phyloP scores from a whole-genome alignment of 2,113 vertebrate species.

The Zootoca vivipara region DNA sequence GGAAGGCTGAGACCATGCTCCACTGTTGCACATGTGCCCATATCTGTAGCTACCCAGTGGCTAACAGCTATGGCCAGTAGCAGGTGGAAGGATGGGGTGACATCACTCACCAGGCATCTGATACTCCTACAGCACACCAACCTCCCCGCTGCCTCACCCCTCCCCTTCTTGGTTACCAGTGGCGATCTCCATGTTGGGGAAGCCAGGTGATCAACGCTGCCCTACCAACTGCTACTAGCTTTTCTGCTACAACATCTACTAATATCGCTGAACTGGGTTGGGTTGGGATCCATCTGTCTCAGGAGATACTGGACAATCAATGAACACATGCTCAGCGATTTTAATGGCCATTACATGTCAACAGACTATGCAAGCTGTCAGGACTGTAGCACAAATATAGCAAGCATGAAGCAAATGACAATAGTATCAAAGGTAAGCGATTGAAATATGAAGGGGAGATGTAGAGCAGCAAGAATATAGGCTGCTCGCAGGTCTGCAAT shows the following conservation, averaged over 20 bases:
- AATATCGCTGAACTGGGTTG: neutral
- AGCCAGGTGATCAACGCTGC: too few species aligned
- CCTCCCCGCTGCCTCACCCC: too few species aligned
- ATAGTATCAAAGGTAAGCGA: neutral
- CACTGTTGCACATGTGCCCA: neutral
- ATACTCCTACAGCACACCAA: too few species aligned
- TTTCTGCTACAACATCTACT: neutral
- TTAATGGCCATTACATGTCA: neutral
- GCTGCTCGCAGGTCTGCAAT: neutral
- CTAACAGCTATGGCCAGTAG: too few species aligned
- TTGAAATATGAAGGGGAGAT: neutral
- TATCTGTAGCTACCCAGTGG: neutral
- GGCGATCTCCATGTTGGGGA: too few species aligned
- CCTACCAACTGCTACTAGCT: too few species aligned
- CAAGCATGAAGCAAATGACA: neutral
- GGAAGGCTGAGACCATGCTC: neutral
- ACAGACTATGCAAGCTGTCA: neutral
- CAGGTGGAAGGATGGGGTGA: too few species aligned
- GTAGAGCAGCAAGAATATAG: neutral
- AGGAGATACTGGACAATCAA: too few species aligned
- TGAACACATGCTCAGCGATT: neutral
- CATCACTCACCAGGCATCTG: too few species aligned
- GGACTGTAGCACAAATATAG: neutral
- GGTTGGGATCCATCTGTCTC: too few species aligned
- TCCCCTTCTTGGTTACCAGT: too few species aligned